Conservation (phyloP, 2,113 vertebrate genomes). For the Malurus melanocephalus region DNA sequence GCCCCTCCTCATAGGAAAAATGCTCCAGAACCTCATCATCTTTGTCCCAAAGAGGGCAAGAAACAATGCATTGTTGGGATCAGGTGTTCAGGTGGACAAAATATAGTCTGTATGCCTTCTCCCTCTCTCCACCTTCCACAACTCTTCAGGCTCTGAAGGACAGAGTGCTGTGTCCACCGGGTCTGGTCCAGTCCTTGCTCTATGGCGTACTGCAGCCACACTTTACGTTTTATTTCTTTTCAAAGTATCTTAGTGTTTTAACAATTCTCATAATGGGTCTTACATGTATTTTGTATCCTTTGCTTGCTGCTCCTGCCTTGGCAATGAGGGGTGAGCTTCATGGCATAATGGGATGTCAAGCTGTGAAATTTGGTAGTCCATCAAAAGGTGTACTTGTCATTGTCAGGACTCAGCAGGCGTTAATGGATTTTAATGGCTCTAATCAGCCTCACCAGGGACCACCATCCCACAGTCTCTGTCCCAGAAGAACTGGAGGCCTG, state of each 20-base stretch:
- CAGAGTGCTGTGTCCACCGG: not conserved
- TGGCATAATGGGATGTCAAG: rapidly evolving
- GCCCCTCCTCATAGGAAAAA: not conserved
- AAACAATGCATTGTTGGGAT: not conserved
- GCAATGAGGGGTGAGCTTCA: not conserved
- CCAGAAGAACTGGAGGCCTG: not conserved
- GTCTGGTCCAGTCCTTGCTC: not conserved
- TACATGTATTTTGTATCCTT: not conserved
- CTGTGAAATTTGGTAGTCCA: not conserved
- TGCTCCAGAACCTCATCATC: rapidly evolving
- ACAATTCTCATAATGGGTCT: not conserved
- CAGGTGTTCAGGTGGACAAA: not conserved
- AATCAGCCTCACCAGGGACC: not conserved
- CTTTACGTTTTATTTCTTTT: rapidly evolving
- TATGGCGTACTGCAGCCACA: not conserved
- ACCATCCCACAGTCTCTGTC: not conserved
- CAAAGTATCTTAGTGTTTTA: not conserved
- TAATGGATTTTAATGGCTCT: not conserved
- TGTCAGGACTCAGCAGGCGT: not conserved
- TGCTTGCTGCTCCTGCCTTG: not conserved
- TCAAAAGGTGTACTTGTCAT: not conserved
- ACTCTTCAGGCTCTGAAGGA: not conserved
- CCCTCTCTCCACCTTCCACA: not conserved
- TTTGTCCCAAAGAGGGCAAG: not conserved
- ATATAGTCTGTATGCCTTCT: not conserved